These are phyloP conservation scores for Hyaena hyaena DNA, from an alignment of 2,113 vertebrate genomes.

Conservation along the genomic window DNA sequence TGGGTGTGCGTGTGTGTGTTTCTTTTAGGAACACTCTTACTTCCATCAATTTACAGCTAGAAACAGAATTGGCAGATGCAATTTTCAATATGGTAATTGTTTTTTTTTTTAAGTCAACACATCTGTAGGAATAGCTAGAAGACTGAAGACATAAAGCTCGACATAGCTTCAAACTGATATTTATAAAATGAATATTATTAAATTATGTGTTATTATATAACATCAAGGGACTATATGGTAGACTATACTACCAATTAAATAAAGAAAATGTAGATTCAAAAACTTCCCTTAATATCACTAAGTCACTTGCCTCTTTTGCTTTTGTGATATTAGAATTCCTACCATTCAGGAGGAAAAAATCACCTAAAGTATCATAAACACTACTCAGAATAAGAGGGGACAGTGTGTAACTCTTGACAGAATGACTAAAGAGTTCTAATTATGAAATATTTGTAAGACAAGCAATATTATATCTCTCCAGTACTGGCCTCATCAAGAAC, in stretches of 20 bases:
- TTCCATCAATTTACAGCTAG: neutral
- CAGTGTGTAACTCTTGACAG: neutral
- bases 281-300: neutral
- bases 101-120: neutral
- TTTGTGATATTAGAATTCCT: neutral
- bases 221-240: neutral
- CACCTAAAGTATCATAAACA: neutral
- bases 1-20: neutral
- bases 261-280: neutral
- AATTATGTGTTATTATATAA: neutral
- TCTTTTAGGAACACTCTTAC: slow-evolving; percentile 7
- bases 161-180: neutral
- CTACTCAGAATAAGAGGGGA: neutral
- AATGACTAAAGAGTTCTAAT: neutral
- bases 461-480: neutral
- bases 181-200: slow-evolving; percentile 30
- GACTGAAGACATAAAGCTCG: neutral
- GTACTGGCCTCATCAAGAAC: neutral
- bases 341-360: neutral
- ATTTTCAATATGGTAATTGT: neutral
- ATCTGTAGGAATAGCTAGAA: neutral
- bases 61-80: neutral
- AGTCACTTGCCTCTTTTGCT: neutral
- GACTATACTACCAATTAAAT: neutral
- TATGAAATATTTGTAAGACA: slow-evolving; percentile 3